phyloP scores from a whole-genome alignment of 2,888 invertebrate genomes.

The Ganaspis brasiliensis region DNA sequence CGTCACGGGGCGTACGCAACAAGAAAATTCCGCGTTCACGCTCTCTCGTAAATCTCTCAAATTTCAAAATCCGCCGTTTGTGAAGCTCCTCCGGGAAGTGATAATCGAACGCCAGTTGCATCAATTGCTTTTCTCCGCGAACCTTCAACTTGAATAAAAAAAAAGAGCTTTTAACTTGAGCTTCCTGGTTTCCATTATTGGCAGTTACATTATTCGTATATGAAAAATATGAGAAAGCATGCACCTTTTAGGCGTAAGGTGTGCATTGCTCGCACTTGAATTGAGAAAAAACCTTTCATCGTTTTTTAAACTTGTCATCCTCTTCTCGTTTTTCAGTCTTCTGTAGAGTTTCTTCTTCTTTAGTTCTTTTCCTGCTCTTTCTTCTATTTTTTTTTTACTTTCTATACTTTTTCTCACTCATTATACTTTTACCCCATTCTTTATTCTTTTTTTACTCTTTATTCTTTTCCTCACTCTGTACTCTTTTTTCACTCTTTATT shows the following conservation, averaged over 20 bases:
- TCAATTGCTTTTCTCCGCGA: slow-evolving; percentile 1
- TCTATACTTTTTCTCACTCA: neutral
- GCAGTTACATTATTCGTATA: too few relatives aligned
- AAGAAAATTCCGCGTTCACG: slow-evolving; percentile 38
- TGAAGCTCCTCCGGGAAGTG: slow-evolving; percentile 2
- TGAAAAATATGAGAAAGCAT: too few relatives aligned
- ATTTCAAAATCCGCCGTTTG: slow-evolving; percentile 29
- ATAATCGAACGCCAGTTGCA: slow-evolving; percentile 19
- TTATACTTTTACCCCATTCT: too few relatives aligned
- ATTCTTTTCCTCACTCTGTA: neutral
- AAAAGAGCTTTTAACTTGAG: neutral
- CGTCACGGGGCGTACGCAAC: slow-evolving; percentile 25
- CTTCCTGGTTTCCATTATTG: too few relatives aligned
- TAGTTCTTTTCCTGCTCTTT: too few relatives aligned
- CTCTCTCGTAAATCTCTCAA: slow-evolving; percentile 43
- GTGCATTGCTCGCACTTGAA: slow-evolving; percentile 50
- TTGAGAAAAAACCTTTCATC: slow-evolving; percentile 47
- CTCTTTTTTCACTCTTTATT: slow-evolving; percentile 11
- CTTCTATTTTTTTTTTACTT: neutral
- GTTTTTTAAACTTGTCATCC: neutral
- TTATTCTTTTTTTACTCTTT: neutral
- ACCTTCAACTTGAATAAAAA: neutral
- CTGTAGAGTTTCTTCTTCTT: too few relatives aligned
- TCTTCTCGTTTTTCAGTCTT: too few relatives aligned
- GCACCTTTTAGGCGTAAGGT: slow-evolving; percentile 35